Evolutionary conservation across 1,140 invertebrate species (phyloP), one percentile per base, ranked within the genome.

Genomic region (Pseudobourletiella spinata): DNA sequence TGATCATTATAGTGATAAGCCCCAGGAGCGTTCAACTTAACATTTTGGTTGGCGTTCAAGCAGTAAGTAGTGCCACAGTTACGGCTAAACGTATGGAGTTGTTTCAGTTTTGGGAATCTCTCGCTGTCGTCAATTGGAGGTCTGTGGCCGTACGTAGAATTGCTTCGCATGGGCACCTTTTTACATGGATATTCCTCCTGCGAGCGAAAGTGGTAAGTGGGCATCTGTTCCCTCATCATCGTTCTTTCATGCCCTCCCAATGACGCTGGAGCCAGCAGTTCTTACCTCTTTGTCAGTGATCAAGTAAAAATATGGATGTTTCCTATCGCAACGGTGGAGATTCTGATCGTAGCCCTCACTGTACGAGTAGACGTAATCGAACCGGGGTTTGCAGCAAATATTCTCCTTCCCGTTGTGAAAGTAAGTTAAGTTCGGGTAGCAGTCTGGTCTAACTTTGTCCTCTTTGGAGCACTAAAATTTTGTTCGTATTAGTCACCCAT

Each of bases 161-260:
- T 65, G 4, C 62, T 65, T 14, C 63, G 50, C 11, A 70, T 22
- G 20, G 68, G 65, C 14, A 70, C 60, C 1, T 58, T 57, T 2
- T 65, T 55, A 51, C 64, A 70, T 18, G 68, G 64, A 58, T 65
- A 70, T 55, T 70, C 68, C 43, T 70, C 68, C 67, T 68, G 18
- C 16, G 55, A 18, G 18, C 16, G 55, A 18, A 52, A 39, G 14
- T 20, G 14, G 14, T 8, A 54, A 25, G 18, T n/a, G 32, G 32
- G 32, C n/a, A 39, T 39, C n/a, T n/a, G n/a, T n/a, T n/a, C n/a
- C n/a, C n/a, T n/a, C n/a, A n/a, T n/a, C n/a, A n/a, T n/a, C n/a
- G n/a, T n/a, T n/a, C n/a, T n/a, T n/a, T n/a, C n/a, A n/a, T n/a
- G n/a, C n/a, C n/a, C n/a, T n/a, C n/a, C n/a, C n/a, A n/a, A n/a